phyloP scores from a whole-genome alignment of 2,797 vertebrate species.

The Macropodus opercularis region DNA sequence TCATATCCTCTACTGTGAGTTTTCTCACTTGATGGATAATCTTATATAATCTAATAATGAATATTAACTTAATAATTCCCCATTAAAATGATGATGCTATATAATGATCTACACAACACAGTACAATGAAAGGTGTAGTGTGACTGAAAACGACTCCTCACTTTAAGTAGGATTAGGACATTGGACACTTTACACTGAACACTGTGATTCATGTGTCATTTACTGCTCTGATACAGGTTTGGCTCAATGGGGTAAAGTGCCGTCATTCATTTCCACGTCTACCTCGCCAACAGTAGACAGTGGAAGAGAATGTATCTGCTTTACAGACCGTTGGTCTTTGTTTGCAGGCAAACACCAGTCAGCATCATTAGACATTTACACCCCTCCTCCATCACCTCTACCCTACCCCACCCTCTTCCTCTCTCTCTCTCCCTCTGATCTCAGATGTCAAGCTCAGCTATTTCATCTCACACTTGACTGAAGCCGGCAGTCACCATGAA shows the following conservation, averaged over 20 bases:
- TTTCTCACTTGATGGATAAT: too few species aligned
- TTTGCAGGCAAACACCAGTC: constrained; percentile 31
- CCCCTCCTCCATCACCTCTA: constrained; percentile 3
- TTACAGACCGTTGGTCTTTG: constrained; percentile 16
- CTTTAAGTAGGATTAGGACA: not conserved
- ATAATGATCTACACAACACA: too few species aligned
- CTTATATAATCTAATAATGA: too few species aligned
- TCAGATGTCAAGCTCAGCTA: constrained; percentile 31
- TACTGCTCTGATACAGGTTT: not conserved
- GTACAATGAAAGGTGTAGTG: not conserved
- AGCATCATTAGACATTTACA: constrained; percentile 54
- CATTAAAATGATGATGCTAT: too few species aligned
- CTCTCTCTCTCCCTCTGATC: constrained; percentile 24
- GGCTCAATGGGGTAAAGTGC: not conserved
- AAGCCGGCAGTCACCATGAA: constrained; percentile 50
- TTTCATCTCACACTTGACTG: constrained; percentile 63
- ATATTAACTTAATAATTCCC: too few species aligned
- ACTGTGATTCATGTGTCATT: not conserved
- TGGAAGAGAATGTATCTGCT: not conserved
- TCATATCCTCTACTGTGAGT: too few species aligned
- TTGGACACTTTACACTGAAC: not conserved
- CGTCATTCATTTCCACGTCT: not conserved
- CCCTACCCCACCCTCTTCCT: not conserved
- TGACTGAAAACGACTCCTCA: not conserved
- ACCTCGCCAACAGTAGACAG: not conserved